phyloP scores from a whole-genome alignment of 2,113 vertebrate genomes.

The Leiothrix lutea region DNA sequence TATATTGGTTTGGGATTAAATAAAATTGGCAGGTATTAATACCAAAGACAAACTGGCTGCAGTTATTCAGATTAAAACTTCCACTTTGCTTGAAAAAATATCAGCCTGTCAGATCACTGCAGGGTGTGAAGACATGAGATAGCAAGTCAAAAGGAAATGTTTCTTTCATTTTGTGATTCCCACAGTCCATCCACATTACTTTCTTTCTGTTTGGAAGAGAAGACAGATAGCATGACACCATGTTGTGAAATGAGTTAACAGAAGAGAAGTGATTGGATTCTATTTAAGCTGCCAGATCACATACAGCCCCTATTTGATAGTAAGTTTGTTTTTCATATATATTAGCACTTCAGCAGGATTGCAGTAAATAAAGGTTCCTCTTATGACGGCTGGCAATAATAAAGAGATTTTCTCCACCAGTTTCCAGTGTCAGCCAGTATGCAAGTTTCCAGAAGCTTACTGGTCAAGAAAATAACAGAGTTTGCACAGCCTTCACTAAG shows the following conservation, averaged over 20 bases:
- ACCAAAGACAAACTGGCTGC: background rate
- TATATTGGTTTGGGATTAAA: background rate
- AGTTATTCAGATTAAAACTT: background rate
- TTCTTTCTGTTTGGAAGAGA: background rate
- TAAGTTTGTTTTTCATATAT: background rate
- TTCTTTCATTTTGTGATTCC: background rate
- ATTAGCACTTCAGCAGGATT: background rate
- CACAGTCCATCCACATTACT: background rate
- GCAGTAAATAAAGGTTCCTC: background rate
- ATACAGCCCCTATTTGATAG: background rate
- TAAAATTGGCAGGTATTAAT: background rate
- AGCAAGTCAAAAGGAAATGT: background rate
- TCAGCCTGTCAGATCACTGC: background rate
- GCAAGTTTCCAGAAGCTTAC: background rate
- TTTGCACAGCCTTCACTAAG: background rate
- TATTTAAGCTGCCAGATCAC: background rate
- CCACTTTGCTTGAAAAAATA: background rate
- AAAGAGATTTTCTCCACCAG: background rate
- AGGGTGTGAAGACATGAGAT: background rate
- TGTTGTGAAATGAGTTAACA: background rate
- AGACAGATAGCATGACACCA: background rate
- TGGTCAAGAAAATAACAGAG: background rate
- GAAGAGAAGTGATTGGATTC: background rate
- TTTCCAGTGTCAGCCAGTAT: background rate
- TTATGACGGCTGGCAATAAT: background rate